Conservation (phyloP, 2,797 vertebrate genomes). For the Poeciliopsis gracilis region DNA sequence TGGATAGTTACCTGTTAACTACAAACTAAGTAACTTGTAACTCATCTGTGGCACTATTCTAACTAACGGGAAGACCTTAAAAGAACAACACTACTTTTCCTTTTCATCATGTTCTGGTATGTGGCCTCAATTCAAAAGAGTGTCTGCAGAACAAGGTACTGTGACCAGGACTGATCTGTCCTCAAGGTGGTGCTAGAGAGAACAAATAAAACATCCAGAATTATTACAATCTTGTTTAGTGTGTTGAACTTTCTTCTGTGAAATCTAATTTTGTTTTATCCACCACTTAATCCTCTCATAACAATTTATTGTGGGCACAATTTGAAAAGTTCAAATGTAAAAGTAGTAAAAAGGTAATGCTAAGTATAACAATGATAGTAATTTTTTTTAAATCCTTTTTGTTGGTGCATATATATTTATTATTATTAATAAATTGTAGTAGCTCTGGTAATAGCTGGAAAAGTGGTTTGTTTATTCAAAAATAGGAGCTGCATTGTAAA, state of each 20-base stretch:
- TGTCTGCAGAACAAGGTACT: neutral
- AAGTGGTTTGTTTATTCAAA: neutral
- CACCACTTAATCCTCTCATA: neutral
- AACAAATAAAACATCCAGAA: neutral
- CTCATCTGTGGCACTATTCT: neutral
- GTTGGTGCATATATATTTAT: too few species aligned
- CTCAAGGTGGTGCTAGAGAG: conserved; percentile 6
- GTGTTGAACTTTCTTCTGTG: neutral
- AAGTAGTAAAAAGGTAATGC: too few species aligned
- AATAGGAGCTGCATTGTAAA: neutral
- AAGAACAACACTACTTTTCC: neutral
- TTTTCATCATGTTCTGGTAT: neutral
- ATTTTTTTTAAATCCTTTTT: too few species aligned
- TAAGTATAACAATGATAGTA: too few species aligned
- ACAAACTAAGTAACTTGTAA: neutral
- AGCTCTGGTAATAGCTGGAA: neutral
- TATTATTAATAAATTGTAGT: neutral
- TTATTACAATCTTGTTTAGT: neutral
- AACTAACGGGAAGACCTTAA: neutral
- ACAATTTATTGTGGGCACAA: neutral
- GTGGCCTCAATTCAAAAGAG: neutral
- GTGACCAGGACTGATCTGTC: neutral
- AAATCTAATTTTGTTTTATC: neutral
- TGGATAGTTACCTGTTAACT: neutral
- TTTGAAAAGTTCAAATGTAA: too few species aligned